These are phyloP conservation scores for Camelus dromedarius DNA, from an alignment of 2,113 vertebrate genomes.

Conservation along the genomic window DNA sequence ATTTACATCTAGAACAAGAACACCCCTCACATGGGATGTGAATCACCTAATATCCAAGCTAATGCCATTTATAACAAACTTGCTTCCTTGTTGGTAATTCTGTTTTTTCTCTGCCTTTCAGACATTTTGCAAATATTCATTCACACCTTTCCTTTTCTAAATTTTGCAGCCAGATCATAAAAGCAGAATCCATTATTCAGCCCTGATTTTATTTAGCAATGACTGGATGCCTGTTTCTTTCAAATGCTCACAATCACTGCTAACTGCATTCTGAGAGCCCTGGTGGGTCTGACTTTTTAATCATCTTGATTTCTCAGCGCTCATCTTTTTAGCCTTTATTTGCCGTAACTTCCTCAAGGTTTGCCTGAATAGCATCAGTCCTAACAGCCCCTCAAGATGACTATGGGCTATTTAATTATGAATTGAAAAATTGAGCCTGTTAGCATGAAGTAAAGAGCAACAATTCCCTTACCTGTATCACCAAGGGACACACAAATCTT, in stretches of 20 bases:
- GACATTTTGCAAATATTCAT: conserved; percentile 52
- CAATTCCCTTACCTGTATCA: conserved; percentile 50
- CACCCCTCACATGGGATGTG: not conserved
- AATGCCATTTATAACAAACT: not conserved
- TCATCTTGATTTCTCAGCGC: conserved; percentile 51
- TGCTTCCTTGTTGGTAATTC: conserved; percentile 13
- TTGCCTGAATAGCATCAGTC: conserved; percentile 21
- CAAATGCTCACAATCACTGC: conserved; percentile 48
- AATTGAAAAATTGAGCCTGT: conserved; percentile 66
- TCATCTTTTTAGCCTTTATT: conserved; percentile 65
- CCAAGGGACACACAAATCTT: conserved; percentile 71
- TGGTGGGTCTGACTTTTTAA: conserved; percentile 33
- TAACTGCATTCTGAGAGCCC: conserved; percentile 60
- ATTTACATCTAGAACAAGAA: not conserved
- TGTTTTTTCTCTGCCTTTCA: not conserved
- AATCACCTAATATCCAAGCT: not conserved
- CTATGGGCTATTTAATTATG: conserved; percentile 69
- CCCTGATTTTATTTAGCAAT: conserved; percentile 57
- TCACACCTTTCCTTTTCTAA: conserved; percentile 29
- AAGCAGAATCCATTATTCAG: conserved; percentile 34
- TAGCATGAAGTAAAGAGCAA: conserved; percentile 66
- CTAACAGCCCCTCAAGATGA: conserved; percentile 71
- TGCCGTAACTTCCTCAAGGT: conserved; percentile 62
- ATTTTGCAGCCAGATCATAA: conserved; percentile 33
- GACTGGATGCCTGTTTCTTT: conserved; percentile 54